Evolutionary conservation across 2,797 vertebrate species (phyloP), one percentile per base, ranked within the genome.

Genomic region (Argentina silus): DNA sequence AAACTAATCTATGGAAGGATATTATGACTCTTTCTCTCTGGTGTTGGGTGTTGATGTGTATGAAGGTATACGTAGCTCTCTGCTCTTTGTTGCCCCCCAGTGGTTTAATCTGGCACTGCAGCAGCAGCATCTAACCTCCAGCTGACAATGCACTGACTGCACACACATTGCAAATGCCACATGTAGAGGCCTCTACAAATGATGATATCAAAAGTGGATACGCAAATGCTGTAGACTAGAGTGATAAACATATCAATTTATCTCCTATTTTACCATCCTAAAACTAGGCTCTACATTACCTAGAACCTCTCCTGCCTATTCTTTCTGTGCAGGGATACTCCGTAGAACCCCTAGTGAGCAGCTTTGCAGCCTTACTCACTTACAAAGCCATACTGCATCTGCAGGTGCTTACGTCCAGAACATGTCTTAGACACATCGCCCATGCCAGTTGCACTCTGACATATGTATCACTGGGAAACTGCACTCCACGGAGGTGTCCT

Each of bases 301-400:
- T 3, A 5, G 44, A 10, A 14, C 17, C 42, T 15, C 14, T 42
- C 21, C 36, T 55, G 23, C 61, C 44, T 57, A 51, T 10, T 43
- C 42, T 70, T 45, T 43, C 43, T 11, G 57, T 36, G 7, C 67
- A 45, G 53, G 15, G n/a, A 43, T n/a, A n/a, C 15, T 55, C 36
- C 21, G 0, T 67, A 10, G 48, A 6, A 69, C 60, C 48, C 42
- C 57, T 56, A 5, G 47, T 48, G 9, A 55, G 27, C 66, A 57
- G 69, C 48, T 73, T 15, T 63, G 74, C 69, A 69, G 36, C 42
- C 11, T 72, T 2, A 15, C 65, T 72, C 27, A 21, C 70, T 69
- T 75, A 74, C 60, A 27, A 55, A 78, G 77, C 77, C 77, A 9
- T 19, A 36, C 60, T 14, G 73, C 74, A 9, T 72, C 47, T 68